These are phyloP conservation scores for Tubulanus polymorphus DNA, from an alignment of 2,888 invertebrate genomes.

Conservation along the genomic window DNA sequence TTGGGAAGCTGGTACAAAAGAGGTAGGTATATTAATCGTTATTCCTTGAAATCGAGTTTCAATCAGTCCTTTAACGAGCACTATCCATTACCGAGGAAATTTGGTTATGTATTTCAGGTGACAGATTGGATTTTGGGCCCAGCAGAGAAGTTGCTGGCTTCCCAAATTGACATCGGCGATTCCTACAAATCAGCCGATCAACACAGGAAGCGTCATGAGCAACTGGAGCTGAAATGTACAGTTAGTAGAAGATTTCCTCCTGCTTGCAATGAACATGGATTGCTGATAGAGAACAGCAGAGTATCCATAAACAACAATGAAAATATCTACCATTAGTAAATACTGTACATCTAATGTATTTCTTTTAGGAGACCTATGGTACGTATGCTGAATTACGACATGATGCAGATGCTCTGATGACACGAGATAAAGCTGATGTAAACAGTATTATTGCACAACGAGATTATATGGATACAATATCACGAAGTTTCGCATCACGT, in stretches of 20 bases:
- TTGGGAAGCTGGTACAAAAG: conserved; percentile 33
- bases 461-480: conserved; percentile 79
- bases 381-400: conserved; percentile 74
- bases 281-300: too few relatives aligned
- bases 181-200: conserved; percentile 67
- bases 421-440: conserved; percentile 56
- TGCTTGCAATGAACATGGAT: too few relatives aligned
- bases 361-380: conserved; percentile 67
- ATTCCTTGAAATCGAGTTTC: too few relatives aligned
- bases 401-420: conserved; percentile 62
- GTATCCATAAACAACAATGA: too few relatives aligned
- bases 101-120: conserved; percentile 58
- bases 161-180: conserved; percentile 67
- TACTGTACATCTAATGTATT: too few relatives aligned
- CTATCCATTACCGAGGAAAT: neutral
- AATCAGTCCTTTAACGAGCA: neutral
- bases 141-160: conserved; percentile 70
- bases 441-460: conserved; percentile 68
- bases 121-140: conserved; percentile 75
- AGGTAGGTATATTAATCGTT: too few relatives aligned
- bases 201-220: conserved; percentile 69
- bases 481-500: conserved; percentile 71
- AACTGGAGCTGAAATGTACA: conserved; percentile 70
- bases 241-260: conserved; percentile 56
- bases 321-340: too few relatives aligned